These are phyloP conservation scores for Chitala chitala DNA, from an alignment of 2,113 vertebrate genomes.

Conservation along the genomic window DNA sequence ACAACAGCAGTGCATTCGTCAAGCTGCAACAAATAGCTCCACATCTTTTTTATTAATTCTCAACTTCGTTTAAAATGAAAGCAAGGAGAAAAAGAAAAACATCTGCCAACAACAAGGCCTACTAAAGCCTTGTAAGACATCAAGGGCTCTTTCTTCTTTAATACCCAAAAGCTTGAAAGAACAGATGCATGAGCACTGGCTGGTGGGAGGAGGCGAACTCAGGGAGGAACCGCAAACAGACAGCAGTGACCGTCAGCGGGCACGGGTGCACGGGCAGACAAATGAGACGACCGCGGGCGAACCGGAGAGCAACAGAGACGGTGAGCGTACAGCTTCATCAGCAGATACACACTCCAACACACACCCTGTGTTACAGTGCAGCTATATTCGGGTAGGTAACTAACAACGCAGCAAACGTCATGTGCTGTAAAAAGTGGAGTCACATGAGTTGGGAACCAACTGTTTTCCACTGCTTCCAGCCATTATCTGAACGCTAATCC, in stretches of 20 bases:
- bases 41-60: no score
- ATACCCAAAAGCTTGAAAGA: no score
- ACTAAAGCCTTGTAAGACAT: not conserved
- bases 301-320: not conserved
- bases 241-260: not conserved
- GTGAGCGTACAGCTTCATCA: not conserved
- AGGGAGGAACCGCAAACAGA: not conserved
- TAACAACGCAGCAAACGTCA: not conserved
- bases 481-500: no score
- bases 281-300: not conserved
- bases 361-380: not conserved
- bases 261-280: not conserved
- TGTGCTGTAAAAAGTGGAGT: not conserved
- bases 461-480: no score
- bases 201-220: not conserved
- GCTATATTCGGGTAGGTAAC: not conserved
- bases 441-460: no score
- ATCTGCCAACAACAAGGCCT: not conserved
- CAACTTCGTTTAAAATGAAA: no score
- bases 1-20: not conserved
- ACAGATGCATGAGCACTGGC: no score
- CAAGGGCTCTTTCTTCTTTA: no score
- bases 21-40: not conserved
- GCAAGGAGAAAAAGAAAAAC: not conserved
- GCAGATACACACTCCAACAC: not conserved